Evolutionary conservation across 2,888 invertebrate species (phyloP).

Genomic region (Andrena minutula): DNA sequence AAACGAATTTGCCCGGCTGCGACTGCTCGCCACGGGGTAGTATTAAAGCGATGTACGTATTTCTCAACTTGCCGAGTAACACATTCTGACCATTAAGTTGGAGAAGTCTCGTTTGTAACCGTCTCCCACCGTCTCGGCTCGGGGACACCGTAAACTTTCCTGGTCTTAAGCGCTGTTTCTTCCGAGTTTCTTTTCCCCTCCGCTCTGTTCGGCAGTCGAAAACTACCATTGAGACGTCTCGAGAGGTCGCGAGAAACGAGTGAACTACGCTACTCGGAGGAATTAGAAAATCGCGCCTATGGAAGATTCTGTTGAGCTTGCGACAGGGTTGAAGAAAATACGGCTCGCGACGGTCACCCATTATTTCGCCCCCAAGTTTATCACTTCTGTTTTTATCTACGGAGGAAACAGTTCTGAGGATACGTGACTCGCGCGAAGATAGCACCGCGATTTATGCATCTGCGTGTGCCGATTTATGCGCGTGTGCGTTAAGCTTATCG

Average conservation of each 20-base stretch:
- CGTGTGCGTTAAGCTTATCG: slow-evolving; percentile 19
- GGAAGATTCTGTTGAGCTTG: neutral
- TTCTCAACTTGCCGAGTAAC: slow-evolving; percentile 29
- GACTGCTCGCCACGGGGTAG: neutral
- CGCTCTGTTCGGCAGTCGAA: slow-evolving; percentile 18
- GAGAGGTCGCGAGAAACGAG: neutral
- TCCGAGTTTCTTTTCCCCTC: neutral
- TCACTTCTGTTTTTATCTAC: neutral
- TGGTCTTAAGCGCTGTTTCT: slow-evolving; percentile 6
- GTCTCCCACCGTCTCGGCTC: neutral
- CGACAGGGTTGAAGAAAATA: neutral
- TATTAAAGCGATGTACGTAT: slow-evolving; percentile 25
- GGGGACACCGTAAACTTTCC: slow-evolving; percentile 25
- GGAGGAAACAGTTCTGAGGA: neutral
- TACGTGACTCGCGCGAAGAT: slow-evolving; percentile 14
- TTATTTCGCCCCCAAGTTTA: neutral
- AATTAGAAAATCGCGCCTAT: neutral
- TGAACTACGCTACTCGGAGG: neutral
- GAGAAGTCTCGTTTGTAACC: slow-evolving; percentile 39
- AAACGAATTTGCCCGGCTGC: slow-evolving; percentile 9
- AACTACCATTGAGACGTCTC: slow-evolving; percentile 2
- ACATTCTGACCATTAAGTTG: slow-evolving; percentile 27
- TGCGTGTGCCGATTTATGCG: slow-evolving; percentile 20
- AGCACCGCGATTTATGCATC: slow-evolving; percentile 19
- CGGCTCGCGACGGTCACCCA: neutral